Evolutionary conservation across 2,888 invertebrate genomes (phyloP), one percentile per base, ranked within the genome.

Genomic region (Odontomyia ornata): DNA sequence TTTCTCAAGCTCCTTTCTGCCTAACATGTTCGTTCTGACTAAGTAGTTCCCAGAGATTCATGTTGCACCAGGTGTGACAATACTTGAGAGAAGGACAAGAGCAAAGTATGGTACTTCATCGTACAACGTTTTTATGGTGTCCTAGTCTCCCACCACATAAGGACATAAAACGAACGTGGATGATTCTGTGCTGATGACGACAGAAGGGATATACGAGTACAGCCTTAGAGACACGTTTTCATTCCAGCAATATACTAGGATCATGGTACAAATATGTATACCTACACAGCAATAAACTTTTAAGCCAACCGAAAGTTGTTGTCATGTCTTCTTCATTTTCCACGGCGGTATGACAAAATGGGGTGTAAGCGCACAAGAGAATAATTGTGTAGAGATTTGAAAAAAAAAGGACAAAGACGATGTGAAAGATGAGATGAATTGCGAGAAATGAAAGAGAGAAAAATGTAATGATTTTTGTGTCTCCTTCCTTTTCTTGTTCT

Each of bases 211-310:
- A n/a, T n/a, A n/a, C 52, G 18, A 52, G 18, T 9, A 13, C 52
- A 52, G 15, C 52, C 52, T 13, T 52, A 52, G 52, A n/a, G n/a
- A 52, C 52, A 52, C 52, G 52, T 52, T 52, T 36, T 52, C 52
- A 52, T 52, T 52, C 13, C 15, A 52, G 15, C 52, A 13, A 36
- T 36, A 36, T 36, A 36, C n/a, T n/a, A n/a, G n/a, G n/a, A n/a
- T n/a, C n/a, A n/a, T 36, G 9, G 5, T 3, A 36, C 36, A 9
- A 36, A 36, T 52, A 18, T 52, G 13, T 15, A 43, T 52, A 52
- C 52, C 5, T 52, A 52, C 15, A 52, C 52, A 13, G 43, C 4
- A 13, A 52, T 9, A 52, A 52, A 52, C 52, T n/a, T 18, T 18
- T n/a, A 9, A n/a, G 3, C 52, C 52, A n/a, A 52, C 52, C n/a